Base-by-base conservation (phyloP, 1,140 invertebrate species). In the Zaprionus nigranus region DNA sequence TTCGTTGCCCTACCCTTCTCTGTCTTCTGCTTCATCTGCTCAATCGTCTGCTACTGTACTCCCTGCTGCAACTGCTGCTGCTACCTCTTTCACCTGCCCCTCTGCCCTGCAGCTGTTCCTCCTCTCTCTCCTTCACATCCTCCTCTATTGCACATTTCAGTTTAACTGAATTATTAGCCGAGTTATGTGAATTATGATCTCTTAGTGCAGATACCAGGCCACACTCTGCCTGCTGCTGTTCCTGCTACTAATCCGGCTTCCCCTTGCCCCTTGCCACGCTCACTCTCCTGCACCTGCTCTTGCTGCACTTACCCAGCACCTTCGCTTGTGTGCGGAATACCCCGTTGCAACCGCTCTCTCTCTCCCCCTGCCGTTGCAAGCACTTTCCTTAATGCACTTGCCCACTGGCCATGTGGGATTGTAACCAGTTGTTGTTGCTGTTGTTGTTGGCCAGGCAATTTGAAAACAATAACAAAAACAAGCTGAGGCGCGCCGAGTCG, bases 161-260 rank as follows among this genome's bases (percentile, higher is more conserved):
- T 85, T 90, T 90, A 90, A 90, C 85, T 90, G 85, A 90, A 90
- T 90, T 90, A 90, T 90, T 90, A 90, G 85, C 86, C 85, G 67
- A 90, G 85, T 81, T 90, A 81, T 85, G 85, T 90, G 85, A 90
- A 90, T 90, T 90, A 90, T 90, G 85, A 90, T 90, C 85, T 90
- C 79, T 84, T 85, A 90, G 85, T 90, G 83, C 81, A 81, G 85
- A 75, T 79, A 90, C 78, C 77, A 72, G 68, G 70, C 58, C 46
- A 34, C 17, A 13, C 43, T 30, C 30, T 51, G 30, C n/a, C 75
- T 64, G 28, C 36, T 69, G 66, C 59, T 59, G 11, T 49, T 54
- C 34, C 13, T 43, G 15, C 17, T 30, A 34, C 56, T 60, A 28
- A 40, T 59, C 59, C 38, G 38, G 24, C 30, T 53, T 26, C 57